These are phyloP conservation scores for Puffinus mauretanicus DNA, from an alignment of 2,113 vertebrate species.

Conservation along the genomic window DNA sequence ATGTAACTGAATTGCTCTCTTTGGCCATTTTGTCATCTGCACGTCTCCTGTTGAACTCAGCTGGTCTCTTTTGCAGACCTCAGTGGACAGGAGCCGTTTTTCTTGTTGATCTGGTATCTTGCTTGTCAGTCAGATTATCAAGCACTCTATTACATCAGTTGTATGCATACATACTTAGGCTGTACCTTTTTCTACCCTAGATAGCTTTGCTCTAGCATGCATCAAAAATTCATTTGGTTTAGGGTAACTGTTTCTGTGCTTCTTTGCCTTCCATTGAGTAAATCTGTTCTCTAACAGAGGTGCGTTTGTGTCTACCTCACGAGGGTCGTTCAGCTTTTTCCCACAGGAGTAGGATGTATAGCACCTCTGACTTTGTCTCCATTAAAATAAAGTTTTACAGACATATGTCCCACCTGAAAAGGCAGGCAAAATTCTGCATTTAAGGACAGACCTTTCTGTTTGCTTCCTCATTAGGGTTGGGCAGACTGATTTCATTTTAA, in stretches of 20 bases:
- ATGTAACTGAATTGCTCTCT: neutral
- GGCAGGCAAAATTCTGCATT: neutral
- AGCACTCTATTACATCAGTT: neutral
- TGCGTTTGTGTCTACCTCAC: rapidly evolving
- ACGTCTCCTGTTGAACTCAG: neutral
- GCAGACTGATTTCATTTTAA: neutral
- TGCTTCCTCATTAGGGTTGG: neutral
- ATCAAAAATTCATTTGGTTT: neutral
- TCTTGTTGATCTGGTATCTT: neutral
- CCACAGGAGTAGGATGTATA: rapidly evolving
- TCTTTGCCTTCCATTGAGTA: neutral
- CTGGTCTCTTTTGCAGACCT: neutral
- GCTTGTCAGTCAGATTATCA: neutral
- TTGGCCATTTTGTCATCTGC: neutral
- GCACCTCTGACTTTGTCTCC: neutral
- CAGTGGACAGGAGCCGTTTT: neutral
- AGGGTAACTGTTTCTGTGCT: neutral
- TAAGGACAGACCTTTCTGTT: neutral
- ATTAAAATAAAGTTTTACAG: neutral
- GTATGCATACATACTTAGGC: neutral
- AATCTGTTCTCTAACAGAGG: neutral
- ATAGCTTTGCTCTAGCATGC: neutral
- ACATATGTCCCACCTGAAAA: neutral
- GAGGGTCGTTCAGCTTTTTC: rapidly evolving
- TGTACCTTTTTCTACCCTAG: neutral